Evolutionary conservation across 1,140 invertebrate genomes (phyloP).

Genomic region (Physella acuta): DNA sequence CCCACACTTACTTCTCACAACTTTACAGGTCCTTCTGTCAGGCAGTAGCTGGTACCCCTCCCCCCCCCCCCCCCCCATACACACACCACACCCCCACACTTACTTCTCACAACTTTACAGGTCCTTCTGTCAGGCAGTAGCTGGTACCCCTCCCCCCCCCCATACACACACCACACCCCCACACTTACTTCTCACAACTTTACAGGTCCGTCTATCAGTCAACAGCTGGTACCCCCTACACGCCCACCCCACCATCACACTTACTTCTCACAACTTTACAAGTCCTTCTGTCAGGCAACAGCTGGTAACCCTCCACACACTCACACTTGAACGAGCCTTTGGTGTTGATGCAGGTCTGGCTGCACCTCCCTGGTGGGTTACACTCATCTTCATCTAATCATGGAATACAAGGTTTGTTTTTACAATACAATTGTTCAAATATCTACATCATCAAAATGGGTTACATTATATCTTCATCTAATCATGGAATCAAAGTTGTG

Average conservation of each 20-base stretch:
- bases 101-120: constrained; percentile 83
- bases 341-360: constrained; percentile 76
- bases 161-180: constrained; percentile 60
- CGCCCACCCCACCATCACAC: constrained; percentile 69
- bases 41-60: constrained; percentile 74
- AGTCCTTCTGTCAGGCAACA: constrained; percentile 78
- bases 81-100: constrained; percentile 33
- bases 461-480: too few relatives aligned
- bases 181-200: constrained; percentile 73
- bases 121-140: constrained; percentile 79
- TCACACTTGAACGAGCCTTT: constrained; percentile 69
- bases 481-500: too few relatives aligned
- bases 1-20: too few relatives aligned
- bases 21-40: constrained; percentile 75
- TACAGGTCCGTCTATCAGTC: constrained; percentile 83
- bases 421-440: too few relatives aligned
- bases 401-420: too few relatives aligned
- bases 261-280: constrained; percentile 84
- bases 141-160: constrained; percentile 74
- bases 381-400: constrained; percentile 87
- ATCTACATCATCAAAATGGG: too few relatives aligned
- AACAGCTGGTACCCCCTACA: constrained; percentile 74
- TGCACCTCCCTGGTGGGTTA: constrained; percentile 82
- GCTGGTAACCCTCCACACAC: constrained; percentile 74
- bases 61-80: constrained; percentile 32